Conservation (phyloP, 2,888 invertebrate species). For the Aphidoletes aphidimyza region DNA sequence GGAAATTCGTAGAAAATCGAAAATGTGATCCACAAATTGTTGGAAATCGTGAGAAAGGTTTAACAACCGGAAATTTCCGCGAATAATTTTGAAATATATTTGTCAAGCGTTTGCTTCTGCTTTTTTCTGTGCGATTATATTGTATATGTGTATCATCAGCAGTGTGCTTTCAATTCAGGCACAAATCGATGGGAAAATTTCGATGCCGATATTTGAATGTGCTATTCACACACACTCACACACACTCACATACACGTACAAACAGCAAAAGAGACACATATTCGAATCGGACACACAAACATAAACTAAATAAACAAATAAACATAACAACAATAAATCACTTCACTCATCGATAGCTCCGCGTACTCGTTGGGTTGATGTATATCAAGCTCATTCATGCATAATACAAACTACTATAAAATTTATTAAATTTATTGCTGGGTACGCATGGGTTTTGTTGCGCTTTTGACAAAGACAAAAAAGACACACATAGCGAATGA, state of each 20-base stretch:
- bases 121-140: not conserved
- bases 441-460: slow-evolving; percentile 42
- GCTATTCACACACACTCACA: no score
- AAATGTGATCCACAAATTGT: no score
- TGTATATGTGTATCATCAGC: not conserved
- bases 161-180: not conserved
- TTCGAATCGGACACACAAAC: not conserved
- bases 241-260: not conserved
- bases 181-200: not conserved
- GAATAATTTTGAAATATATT: slow-evolving; percentile 19
- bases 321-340: slow-evolving; percentile 53
- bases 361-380: slow-evolving; percentile 52
- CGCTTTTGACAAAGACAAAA: slow-evolving; percentile 49
- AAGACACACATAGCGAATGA: not conserved
- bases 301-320: slow-evolving; percentile 34
- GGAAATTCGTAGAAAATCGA: no score
- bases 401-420: slow-evolving; percentile 52
- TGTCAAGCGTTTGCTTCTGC: not conserved
- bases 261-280: not conserved
- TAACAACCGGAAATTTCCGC: no score
- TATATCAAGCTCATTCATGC: slow-evolving; percentile 45
- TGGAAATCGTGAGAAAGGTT: no score
- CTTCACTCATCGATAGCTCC: slow-evolving; percentile 41
- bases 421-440: slow-evolving; percentile 54
- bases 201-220: not conserved